Base-by-base conservation (phyloP, 2,113 vertebrate species). In the Myrmophylax atrothorax region DNA sequence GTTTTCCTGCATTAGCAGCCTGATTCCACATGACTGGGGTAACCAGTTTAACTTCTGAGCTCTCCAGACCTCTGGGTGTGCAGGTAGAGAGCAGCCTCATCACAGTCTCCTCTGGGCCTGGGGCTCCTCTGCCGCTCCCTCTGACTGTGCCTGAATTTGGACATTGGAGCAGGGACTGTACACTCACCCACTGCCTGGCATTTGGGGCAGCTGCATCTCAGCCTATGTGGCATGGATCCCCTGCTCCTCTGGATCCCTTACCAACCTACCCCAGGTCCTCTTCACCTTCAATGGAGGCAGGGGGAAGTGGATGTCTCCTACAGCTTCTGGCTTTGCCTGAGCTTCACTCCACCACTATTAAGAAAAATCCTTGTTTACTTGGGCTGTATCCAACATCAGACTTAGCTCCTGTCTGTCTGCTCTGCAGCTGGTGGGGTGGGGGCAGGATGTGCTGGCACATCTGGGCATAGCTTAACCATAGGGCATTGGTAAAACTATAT, bases 191-290 rank as follows among this genome's bases (percentile, higher is more conserved):
- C 38, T 59, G 33, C 55, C 26, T n/a, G 22, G 29, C 19, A 2
- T 33, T 73, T 33, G 69, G 19, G 46, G 6, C 40, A n/a, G 40
- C 44, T 38, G 55, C 49, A 18, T 52, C 74, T 38, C 52, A 73
- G 31, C 5, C 25, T 31, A 2, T 0, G 1, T 28, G 46, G 18
- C 10, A 3, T 9, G 20, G 25, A 13, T 35, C 0, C 0, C 25
- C 37, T 2, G 5, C 55, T 67, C 31, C 42, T 75, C 35, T 28
- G 29, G 24, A 38, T 49, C 28, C 25, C 81, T 49, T 42, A 18
- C 33, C 29, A 62, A 70, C 35, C 49, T 13, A 14, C 18, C 17
- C 11, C 35, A 16, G 28, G 18, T 44, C 37, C 38, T 75, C 37
- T 64, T 40, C 7, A 11, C 0, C 50, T 59, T 46, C 11, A 15